phyloP scores from a whole-genome alignment of 2,888 invertebrate species.

The Beris morrisii region DNA sequence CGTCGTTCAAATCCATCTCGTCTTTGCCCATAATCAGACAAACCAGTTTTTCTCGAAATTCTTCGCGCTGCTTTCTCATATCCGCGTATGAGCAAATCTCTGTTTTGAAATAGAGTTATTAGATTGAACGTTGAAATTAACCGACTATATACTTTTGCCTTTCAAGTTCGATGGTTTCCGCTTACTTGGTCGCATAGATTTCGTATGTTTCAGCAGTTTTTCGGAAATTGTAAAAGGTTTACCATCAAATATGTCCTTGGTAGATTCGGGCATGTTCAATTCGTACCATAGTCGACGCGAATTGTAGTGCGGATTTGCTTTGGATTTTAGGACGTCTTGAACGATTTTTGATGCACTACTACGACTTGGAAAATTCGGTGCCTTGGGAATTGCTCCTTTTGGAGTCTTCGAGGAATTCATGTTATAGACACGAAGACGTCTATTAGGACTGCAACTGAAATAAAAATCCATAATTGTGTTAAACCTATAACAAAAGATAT shows the following conservation, averaged over 20 bases:
- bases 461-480: neutral
- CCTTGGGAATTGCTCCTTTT: constrained; percentile 18
- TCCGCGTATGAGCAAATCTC: constrained; percentile 68
- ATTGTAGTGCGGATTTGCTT: constrained; percentile 52
- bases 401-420: constrained; percentile 8
- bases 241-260: constrained; percentile 48
- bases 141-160: constrained; percentile 4
- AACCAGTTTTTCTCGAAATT: constrained; percentile 78
- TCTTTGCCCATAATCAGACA: constrained; percentile 67
- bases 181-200: constrained; percentile 56
- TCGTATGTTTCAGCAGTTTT: constrained; percentile 57
- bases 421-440: neutral
- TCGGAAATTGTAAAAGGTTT: constrained; percentile 63
- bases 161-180: constrained; percentile 37
- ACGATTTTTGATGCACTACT: neutral
- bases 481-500: too few relatives aligned
- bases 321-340: constrained; percentile 44
- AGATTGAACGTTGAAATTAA: constrained; percentile 32
- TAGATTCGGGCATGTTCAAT: constrained; percentile 53
- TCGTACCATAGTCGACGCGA: constrained; percentile 52
- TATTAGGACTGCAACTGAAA: neutral
- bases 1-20: constrained; percentile 48
- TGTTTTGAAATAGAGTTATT: constrained; percentile 44
- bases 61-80: constrained; percentile 74
- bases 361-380: neutral